Conservation (phyloP, 2,888 invertebrate species). For the Zaprionus bogoriensis region DNA sequence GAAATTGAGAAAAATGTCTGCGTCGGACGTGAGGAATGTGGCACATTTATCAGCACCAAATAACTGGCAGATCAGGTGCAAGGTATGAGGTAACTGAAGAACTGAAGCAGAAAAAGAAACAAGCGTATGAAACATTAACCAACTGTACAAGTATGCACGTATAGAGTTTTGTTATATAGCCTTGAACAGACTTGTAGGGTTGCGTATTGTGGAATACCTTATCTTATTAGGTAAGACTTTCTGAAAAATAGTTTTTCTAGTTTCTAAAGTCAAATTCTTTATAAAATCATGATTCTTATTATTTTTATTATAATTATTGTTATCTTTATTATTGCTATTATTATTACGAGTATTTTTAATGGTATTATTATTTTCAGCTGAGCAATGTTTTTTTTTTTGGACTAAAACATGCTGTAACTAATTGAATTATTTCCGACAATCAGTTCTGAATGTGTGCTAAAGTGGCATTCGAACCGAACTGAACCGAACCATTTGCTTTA, state of each 20-base stretch:
- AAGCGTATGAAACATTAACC: background rate
- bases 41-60: background rate
- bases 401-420: too few relatives aligned
- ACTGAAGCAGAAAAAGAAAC: background rate
- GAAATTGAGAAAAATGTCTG: constrained; percentile 3
- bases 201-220: too few relatives aligned
- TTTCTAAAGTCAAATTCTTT: too few relatives aligned
- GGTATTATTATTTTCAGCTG: too few relatives aligned
- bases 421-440: background rate
- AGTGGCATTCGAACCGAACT: background rate
- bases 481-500: background rate
- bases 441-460: background rate
- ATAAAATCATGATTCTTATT: too few relatives aligned
- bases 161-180: background rate
- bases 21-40: background rate
- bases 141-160: too few relatives aligned
- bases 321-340: too few relatives aligned
- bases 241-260: too few relatives aligned
- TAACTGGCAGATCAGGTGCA: background rate
- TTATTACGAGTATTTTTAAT: too few relatives aligned
- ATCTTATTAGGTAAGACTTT: too few relatives aligned
- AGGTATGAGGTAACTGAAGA: background rate
- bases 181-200: background rate
- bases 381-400: too few relatives aligned
- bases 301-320: too few relatives aligned